Base-by-base conservation (phyloP, 2,888 invertebrate genomes). In the Harpalus rufipes region DNA sequence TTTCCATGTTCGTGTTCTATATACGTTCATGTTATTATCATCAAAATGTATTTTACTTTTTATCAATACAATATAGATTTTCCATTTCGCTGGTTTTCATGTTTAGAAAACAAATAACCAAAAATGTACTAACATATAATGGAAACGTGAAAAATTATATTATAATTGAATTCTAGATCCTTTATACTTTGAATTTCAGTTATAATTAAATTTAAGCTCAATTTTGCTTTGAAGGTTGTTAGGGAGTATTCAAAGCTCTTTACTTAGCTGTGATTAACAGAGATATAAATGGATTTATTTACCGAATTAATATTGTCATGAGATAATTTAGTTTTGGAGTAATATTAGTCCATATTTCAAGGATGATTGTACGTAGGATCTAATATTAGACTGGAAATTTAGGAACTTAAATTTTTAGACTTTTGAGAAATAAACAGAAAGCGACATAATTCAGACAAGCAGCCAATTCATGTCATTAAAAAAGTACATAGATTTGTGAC, bases 151-250 rank as follows among this genome's bases (percentile, higher is more conserved):
- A 51, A 51, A 51, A 12, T 0, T 10, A 12, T 51, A 51, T 51
- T 51, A 51, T 51, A 51, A 12, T 51, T 51, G 12, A 12, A 51
- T 2, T 1, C 44, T 51, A 51, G 10, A 51, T 8, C 32, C 44
- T 51, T 10, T 51, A 51, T 10, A 51, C 8, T 51, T 51, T 12
- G 44, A 12, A 51, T 51, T 51, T 51, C 10, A 51, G 63, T 21
- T 21, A 12, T 82, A 82, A 82, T 82, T 72, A 82, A 82, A 82
- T 82, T 82, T 82, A 74, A 74, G 82, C 82, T 82, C 82, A 82
- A 82, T 82, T 82, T 82, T 41, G 51, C 56, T 82, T 82, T 74
- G 74, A 82, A 82, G 56, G 44, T 59, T 58, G 58, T 21, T 21
- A 56, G 76, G 21, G 56, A 18, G 44, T 56, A 16, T 21, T 14